phyloP scores from a whole-genome alignment of 2,797 vertebrate genomes.

The Onychomys leucogaster region DNA sequence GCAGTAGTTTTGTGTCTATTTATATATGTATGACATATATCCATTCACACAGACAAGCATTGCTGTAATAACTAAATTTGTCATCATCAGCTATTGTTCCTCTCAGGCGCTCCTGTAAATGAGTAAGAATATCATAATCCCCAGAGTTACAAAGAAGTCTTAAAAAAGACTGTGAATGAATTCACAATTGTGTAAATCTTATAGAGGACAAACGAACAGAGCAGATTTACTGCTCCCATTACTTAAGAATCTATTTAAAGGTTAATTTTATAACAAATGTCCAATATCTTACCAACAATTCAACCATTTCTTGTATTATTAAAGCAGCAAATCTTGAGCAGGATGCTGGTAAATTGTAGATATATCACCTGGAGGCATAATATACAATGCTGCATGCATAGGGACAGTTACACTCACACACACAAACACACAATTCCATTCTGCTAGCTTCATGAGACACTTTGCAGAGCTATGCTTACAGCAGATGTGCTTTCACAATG shows the following conservation, averaged over 20 bases:
- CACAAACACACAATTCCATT: not conserved
- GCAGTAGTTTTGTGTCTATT: not conserved
- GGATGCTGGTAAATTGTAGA: not conserved
- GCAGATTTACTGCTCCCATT: not conserved
- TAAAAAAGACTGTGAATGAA: not conserved
- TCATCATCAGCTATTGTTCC: not conserved
- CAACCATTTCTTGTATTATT: not conserved
- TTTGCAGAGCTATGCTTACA: not conserved
- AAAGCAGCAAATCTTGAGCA: not conserved
- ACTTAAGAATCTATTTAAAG: conserved; percentile 26
- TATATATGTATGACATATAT: not conserved
- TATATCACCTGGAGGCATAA: not conserved
- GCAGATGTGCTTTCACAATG: not conserved
- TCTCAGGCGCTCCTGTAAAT: not conserved
- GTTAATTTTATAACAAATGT: not conserved
- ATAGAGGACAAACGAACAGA: not conserved
- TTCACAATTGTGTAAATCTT: conserved; percentile 13
- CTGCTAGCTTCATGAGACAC: not conserved
- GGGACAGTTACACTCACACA: not conserved
- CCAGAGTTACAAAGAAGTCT: not conserved
- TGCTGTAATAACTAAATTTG: not conserved
- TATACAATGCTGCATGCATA: no score
- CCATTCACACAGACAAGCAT: not conserved
- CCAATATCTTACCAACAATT: not conserved
- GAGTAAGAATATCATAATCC: not conserved